Percentiles rank a stretch among this genome's conserved stretches.
phyloP scores from a whole-genome alignment of 2,113 vertebrate genomes.

The Notothenia coriiceps region DNA sequence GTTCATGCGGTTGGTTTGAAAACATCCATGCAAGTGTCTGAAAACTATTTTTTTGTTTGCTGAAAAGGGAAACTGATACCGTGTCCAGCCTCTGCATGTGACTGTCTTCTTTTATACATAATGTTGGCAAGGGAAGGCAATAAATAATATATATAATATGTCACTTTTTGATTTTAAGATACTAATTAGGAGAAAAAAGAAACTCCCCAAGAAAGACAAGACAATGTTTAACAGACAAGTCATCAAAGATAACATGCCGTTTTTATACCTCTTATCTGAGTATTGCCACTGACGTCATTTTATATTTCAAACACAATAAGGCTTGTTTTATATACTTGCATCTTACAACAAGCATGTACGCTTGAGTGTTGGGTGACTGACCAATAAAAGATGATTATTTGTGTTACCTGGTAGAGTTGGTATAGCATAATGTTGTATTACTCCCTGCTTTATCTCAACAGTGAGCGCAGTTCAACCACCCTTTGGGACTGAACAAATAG shows the following conservation, averaged over 20 bases:
- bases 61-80: no score
- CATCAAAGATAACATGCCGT: not conserved
- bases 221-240: not conserved
- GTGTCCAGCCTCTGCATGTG: no score
- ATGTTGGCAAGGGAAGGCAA: no score
- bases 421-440: not conserved
- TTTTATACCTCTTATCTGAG: not conserved
- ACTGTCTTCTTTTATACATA: no score
- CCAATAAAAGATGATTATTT: conserved; percentile 4
- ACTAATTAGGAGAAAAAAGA: not conserved
- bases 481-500: conserved; percentile 51
- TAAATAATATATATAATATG: no score
- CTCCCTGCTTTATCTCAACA: conserved; percentile 37
- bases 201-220: not conserved
- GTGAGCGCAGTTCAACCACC: conserved; percentile 51
- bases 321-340: not conserved
- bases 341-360: not conserved
- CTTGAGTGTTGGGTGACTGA: not conserved
- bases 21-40: no score
- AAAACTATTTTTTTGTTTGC: no score
- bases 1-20: no score
- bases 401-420: conserved; percentile 32
- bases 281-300: not conserved
- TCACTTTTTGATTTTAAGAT: not conserved
- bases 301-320: not conserved